These are phyloP conservation scores for Mustela lutreola DNA, from an alignment of 2,113 vertebrate genomes.

Conservation along the genomic window DNA sequence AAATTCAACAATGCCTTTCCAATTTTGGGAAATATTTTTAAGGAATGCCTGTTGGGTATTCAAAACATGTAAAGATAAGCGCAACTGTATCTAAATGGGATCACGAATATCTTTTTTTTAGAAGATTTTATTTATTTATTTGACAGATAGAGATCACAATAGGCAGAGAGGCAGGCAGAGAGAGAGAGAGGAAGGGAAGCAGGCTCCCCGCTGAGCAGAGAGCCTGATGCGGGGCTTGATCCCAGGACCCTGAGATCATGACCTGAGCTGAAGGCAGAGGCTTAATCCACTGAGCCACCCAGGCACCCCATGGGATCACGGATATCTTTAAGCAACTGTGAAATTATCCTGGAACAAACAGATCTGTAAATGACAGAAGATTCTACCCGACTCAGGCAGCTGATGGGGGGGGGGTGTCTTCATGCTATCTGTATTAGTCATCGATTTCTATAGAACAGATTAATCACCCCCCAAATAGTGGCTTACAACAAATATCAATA, in stretches of 20 bases:
- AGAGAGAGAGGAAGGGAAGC: no score
- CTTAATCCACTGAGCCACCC: no score
- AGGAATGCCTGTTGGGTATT: not conserved
- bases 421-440: not conserved
- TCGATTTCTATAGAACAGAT: not conserved
- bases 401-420: not conserved
- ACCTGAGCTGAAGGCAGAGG: no score
- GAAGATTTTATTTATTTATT: no score
- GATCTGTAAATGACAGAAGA: not conserved
- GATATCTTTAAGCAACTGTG: not conserved
- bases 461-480: not conserved
- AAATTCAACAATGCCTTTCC: not conserved
- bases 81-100: not conserved
- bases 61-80: constrained; percentile 4
- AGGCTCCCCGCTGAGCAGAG: no score
- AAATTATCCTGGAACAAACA: not conserved
- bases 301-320: not conserved
- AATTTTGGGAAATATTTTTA: not conserved
- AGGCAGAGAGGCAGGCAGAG: no score
- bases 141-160: no score
- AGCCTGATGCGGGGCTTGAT: no score
- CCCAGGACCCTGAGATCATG: no score
- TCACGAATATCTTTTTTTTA: not conserved
- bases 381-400: not conserved
- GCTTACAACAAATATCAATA: not conserved